Conservation (phyloP, 2,888 invertebrate genomes). For the Mellilla xanthometata region DNA sequence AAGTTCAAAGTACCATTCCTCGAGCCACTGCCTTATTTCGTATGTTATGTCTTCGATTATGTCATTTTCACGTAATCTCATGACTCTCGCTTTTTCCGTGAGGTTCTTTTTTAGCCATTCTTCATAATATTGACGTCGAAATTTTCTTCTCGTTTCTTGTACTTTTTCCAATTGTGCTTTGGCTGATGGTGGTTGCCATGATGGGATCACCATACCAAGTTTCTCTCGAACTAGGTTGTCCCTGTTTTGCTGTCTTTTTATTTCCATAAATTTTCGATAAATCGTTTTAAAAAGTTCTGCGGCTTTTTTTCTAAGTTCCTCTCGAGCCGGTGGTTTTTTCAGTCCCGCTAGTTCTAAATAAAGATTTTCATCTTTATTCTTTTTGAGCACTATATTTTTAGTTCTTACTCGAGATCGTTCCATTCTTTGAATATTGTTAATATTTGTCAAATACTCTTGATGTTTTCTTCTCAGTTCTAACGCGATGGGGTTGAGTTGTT, state of each 20-base stretch:
- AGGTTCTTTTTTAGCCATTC: slow-evolving; percentile 67
- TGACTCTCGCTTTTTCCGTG: slow-evolving; percentile 74
- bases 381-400: slow-evolving; percentile 45
- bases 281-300: slow-evolving; percentile 51
- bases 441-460: slow-evolving; percentile 52
- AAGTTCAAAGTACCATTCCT: slow-evolving; percentile 82
- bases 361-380: slow-evolving; percentile 56
- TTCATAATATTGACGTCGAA: slow-evolving; percentile 67
- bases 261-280: slow-evolving; percentile 67
- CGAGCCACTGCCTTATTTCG: slow-evolving; percentile 90
- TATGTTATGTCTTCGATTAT: slow-evolving; percentile 89
- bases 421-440: slow-evolving; percentile 68
- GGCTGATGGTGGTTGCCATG: slow-evolving; percentile 67
- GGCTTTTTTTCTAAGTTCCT: slow-evolving; percentile 48
- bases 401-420: slow-evolving; percentile 53
- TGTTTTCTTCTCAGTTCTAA: slow-evolving; percentile 44
- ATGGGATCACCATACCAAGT: slow-evolving; percentile 82
- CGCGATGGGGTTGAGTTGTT: slow-evolving; percentile 52
- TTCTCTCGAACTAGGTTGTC: slow-evolving; percentile 68
- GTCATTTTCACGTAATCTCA: slow-evolving; percentile 76
- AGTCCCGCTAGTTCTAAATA: slow-evolving; percentile 67
- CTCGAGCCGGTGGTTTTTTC: slow-evolving; percentile 52
- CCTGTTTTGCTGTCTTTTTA: slow-evolving; percentile 59
- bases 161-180: slow-evolving; percentile 71
- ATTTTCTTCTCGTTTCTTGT: slow-evolving; percentile 67